Evolutionary conservation across 2,888 invertebrate species (phyloP).

Genomic region (Hypena proboscidalis): DNA sequence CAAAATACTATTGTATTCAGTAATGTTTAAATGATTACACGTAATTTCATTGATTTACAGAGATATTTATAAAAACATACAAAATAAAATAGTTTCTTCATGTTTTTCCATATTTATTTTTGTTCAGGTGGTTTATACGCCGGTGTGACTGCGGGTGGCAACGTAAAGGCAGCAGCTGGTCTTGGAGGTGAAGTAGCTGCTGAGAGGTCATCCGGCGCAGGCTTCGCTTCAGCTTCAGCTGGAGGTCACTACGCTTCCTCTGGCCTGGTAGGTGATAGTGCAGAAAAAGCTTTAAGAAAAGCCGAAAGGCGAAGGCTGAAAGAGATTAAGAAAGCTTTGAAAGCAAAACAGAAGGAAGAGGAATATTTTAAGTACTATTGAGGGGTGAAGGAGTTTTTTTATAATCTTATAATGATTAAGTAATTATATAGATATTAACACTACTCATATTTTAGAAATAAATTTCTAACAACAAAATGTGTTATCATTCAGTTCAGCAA

Average conservation of each 20-base stretch:
- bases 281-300: conserved; percentile 53
- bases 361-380: conserved; percentile 20
- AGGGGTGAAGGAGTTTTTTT: conserved; percentile 17
- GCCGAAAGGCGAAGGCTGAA: conserved; percentile 59
- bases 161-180: conserved; percentile 79
- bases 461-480: conserved; percentile 29
- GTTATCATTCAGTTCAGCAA: conserved; percentile 29
- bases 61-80: no score
- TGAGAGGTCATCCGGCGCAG: conserved; percentile 66
- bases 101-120: conserved; percentile 5
- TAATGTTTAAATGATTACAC: no score
- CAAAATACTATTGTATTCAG: no score
- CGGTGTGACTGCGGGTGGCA: conserved; percentile 86
- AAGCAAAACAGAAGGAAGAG: conserved; percentile 15
- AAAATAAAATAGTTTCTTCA: no score
- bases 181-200: conserved; percentile 76
- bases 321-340: conserved; percentile 43
- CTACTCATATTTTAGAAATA: conserved; percentile 20
- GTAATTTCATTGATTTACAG: no score
- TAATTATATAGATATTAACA: conserved; percentile 11
- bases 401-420: conserved; percentile 11
- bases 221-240: conserved; percentile 71
- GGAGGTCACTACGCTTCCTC: conserved; percentile 62
- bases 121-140: conserved; percentile 83
- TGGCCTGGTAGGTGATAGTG: conserved; percentile 69